These are phyloP conservation scores for Danionella cerebrum DNA, from an alignment of 2,113 vertebrate genomes.

Conservation along the genomic window DNA sequence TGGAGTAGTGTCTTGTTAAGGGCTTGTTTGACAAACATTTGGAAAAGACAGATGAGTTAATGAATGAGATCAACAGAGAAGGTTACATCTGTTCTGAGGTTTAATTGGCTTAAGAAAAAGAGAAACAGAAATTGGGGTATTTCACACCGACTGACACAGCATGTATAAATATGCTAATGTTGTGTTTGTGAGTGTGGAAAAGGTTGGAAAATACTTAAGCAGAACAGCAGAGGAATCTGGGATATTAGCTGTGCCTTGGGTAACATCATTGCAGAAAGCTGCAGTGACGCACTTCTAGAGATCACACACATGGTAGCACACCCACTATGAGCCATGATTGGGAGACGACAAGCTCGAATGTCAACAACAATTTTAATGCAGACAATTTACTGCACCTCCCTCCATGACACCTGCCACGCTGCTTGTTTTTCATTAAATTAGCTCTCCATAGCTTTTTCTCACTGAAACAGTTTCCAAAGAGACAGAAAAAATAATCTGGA, in stretches of 20 bases:
- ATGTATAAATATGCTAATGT: conserved; percentile 9
- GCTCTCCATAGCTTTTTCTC: background rate
- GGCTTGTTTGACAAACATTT: background rate
- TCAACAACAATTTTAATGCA: conserved; percentile 11
- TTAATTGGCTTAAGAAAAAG: conserved; percentile 1
- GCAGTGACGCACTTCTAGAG: conserved; percentile 20
- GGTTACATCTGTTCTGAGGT: background rate
- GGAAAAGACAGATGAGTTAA: background rate
- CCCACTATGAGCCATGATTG: conserved; percentile 7
- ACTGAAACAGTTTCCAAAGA: background rate
- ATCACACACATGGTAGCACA: conserved; percentile 9
- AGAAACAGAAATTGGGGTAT: conserved; percentile 10
- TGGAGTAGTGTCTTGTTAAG: background rate
- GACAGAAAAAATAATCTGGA: background rate
- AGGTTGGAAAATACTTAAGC: conserved; percentile 12
- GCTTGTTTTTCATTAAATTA: background rate
- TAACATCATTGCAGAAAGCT: conserved; percentile 24
- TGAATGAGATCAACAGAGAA: background rate
- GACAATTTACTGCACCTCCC: background rate
- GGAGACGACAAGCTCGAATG: background rate
- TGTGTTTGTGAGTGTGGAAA: background rate
- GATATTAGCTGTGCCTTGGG: conserved; percentile 11
- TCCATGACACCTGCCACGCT: background rate
- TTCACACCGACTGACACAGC: background rate
- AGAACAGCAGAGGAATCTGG: conserved; percentile 10